Conservation (phyloP, 2,888 invertebrate genomes). For the Perizoma affinitatum region DNA sequence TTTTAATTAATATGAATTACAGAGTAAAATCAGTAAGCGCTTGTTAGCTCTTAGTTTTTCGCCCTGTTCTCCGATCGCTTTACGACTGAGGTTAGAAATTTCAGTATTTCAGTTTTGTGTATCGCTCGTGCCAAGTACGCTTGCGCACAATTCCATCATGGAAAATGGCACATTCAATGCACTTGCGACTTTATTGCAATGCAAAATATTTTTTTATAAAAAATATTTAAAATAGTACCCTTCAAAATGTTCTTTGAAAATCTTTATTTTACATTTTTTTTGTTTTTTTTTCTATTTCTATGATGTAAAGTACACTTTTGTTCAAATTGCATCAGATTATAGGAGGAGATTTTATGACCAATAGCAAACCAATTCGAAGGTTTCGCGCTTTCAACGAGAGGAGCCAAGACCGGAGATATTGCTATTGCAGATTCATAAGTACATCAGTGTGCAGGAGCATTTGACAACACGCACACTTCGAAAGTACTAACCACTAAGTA, state of each 20-base stretch:
- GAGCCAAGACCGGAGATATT: not conserved
- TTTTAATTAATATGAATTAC: not conserved
- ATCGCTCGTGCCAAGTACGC: constrained; percentile 1
- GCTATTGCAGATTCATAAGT: not conserved
- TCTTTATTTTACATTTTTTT: not conserved
- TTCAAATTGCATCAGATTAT: not conserved
- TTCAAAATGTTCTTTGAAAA: not conserved
- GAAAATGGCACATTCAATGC: constrained; percentile 11
- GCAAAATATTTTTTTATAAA: constrained; percentile 5
- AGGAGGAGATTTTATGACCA: constrained; percentile 18
- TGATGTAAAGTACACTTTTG: constrained; percentile 12
- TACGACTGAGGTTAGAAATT: constrained; percentile 2
- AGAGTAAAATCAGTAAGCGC: not conserved
- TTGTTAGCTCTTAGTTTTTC: not conserved
- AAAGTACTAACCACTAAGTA: too few species aligned
- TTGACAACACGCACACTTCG: not conserved
- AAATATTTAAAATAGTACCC: not conserved
- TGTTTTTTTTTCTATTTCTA: not conserved
- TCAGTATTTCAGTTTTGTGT: constrained; percentile 10
- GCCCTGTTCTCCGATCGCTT: not conserved
- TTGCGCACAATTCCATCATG: constrained; percentile 7
- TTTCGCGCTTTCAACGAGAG: constrained; percentile 1
- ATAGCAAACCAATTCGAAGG: constrained; percentile 1
- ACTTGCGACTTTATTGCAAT: constrained; percentile 29
- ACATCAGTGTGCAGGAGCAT: constrained; percentile 8